These are phyloP conservation scores for roundworm (Caenorhabditis elegans) DNA, from an alignment of 1,140 invertebrate genomes.

Conservation along the genomic window DNA sequence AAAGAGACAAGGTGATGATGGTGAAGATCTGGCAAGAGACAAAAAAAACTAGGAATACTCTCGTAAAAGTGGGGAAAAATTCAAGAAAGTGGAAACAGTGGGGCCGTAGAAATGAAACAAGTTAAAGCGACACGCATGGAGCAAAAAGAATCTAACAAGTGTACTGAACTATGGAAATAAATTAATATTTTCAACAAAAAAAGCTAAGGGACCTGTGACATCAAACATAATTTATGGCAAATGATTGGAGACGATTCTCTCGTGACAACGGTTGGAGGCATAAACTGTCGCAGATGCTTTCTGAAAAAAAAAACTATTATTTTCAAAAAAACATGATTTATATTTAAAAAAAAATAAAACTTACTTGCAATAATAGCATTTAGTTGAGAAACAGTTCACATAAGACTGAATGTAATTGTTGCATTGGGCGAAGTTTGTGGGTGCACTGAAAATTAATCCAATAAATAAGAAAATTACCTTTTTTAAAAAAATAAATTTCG, in stretches of 20 bases:
- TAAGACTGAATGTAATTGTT: slow-evolving; percentile 6
- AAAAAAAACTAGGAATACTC: neutral
- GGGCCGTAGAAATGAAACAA: too few relatives aligned
- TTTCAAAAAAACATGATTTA: neutral
- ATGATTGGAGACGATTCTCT: neutral
- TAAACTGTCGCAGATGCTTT: neutral
- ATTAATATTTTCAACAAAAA: too few relatives aligned
- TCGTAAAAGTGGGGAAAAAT: neutral
- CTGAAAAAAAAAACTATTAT: neutral
- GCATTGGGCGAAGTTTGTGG: neutral
- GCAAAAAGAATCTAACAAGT: too few relatives aligned
- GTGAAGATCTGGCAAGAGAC: neutral
- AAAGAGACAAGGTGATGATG: neutral
- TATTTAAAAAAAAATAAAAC: neutral
- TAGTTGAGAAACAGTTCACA: neutral
- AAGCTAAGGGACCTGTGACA: neutral
- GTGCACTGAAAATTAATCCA: neutral
- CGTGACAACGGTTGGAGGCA: neutral
- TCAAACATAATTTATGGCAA: slow-evolving; percentile 1
- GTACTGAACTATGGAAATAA: too few relatives aligned
- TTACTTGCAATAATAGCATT: slow-evolving; percentile 1
- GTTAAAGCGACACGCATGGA: too few relatives aligned
- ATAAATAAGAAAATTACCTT: too few relatives aligned
- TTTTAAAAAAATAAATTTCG: too few relatives aligned
- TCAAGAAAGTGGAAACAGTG: too few relatives aligned